Evolutionary conservation across 2,888 invertebrate genomes (phyloP), one percentile per base, ranked within the genome.

Genomic region (Erebia aethiops): DNA sequence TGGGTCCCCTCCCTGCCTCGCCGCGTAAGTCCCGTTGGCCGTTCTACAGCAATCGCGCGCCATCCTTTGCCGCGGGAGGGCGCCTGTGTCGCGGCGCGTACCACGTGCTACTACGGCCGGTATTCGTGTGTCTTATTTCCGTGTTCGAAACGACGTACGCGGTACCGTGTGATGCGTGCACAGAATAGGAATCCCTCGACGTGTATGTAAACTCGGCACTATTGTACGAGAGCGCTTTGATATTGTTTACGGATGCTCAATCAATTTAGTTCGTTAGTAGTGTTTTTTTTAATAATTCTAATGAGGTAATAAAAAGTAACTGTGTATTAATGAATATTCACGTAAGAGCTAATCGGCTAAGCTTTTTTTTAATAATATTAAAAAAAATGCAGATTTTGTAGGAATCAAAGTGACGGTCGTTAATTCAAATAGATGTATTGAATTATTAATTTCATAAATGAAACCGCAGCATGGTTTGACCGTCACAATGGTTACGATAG

Each of bases 31-130:
- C 75, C 77, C 79, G n/a, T n/a, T n/a, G n/a, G n/a, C n/a, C n/a
- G 78, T 78, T 77, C 79, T 82, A 82, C 87, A 84, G 85, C 92
- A 92, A 87, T 88, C 88, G 92, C 90, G 91, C 92, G 92, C 90
- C 84, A 86, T 86, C 90, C 89, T 86, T 83, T 80, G 92, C 87
- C 90, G 91, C 87, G 91, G 83, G 90, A 90, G 91, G 92, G 91
- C 91, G 91, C 85, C 81, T 78, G 77, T 72, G 79, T 82, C 82
- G 83, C 81, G 81, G 79, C 80, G 75, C 76, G 66, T 73, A 76
- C 77, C 78, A 80, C 88, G 88, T 90, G 89, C 80, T 67, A 65
- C 66, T 82, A 80, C 82, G 80, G 80, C 82, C 80, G 78, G 71
- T 80, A 78, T 67, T 62, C 79, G 78, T 87, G 90, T 89, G 91